phyloP scores from a whole-genome alignment of 2,888 invertebrate species.

The Mechanitis messenoides region DNA sequence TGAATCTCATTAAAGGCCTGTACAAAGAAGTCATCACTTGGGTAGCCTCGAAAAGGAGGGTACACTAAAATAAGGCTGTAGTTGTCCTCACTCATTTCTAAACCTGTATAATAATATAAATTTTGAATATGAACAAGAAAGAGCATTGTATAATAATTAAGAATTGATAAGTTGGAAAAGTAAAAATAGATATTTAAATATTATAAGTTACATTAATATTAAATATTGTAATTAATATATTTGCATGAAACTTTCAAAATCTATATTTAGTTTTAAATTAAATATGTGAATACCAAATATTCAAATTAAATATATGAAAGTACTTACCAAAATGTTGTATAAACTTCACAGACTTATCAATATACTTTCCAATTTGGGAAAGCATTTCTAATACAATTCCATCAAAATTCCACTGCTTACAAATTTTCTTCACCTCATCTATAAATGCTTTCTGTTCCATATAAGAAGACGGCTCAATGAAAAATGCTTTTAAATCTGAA shows the following conservation, averaged over 20 bases:
- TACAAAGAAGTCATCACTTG: slow-evolving; percentile 81
- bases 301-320: slow-evolving; percentile 10
- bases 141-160: too few species aligned
- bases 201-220: too few species aligned
- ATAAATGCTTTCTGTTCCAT: slow-evolving; percentile 82
- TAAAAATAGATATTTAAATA: too few species aligned
- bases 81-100: slow-evolving; percentile 72
- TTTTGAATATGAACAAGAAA: not conserved
- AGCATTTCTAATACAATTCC: slow-evolving; percentile 95
- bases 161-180: too few species aligned
- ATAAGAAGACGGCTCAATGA: slow-evolving; percentile 79
- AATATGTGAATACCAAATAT: not conserved
- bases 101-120: slow-evolving; percentile 55
- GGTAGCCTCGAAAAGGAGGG: slow-evolving; percentile 83
- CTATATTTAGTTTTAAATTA: not conserved
- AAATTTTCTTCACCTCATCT: slow-evolving; percentile 80
- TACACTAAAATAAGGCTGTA: slow-evolving; percentile 85
- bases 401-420: slow-evolving; percentile 87
- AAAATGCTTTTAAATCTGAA: slow-evolving; percentile 83
- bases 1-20: slow-evolving; percentile 87
- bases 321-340: slow-evolving; percentile 79
- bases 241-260: too few species aligned
- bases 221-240: too few species aligned
- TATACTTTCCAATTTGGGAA: slow-evolving; percentile 83
- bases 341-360: slow-evolving; percentile 79